Conservation (phyloP, 2,797 vertebrate species). For the Rousettus madagascariensis region DNA sequence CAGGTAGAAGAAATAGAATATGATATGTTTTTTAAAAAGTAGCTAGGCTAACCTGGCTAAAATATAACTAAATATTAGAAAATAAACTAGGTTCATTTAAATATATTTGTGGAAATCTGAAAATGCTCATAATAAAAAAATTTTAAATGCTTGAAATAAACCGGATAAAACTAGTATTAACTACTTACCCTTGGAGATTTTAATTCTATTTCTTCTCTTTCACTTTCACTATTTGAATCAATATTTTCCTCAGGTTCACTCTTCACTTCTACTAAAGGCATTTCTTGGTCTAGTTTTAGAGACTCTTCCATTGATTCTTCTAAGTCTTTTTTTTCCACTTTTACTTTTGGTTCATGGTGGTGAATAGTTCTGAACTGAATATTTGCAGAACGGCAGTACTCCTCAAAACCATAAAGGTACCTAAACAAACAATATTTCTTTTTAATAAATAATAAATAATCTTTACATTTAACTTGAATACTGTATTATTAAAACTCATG, state of each 20-base stretch:
- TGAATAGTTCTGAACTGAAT: slow-evolving; percentile 98
- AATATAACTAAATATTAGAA: not conserved
- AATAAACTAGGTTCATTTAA: not conserved
- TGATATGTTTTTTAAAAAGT: not conserved
- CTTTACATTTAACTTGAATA: slow-evolving; percentile 15
- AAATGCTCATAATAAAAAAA: not conserved
- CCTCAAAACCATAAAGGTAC: slow-evolving; percentile 98
- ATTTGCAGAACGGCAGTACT: slow-evolving; percentile 95
- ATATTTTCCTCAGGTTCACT: slow-evolving; percentile 85
- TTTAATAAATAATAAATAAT: slow-evolving; percentile 33
- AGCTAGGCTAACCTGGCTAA: not conserved
- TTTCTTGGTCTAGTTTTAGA: slow-evolving; percentile 83
- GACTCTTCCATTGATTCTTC: slow-evolving; percentile 85
- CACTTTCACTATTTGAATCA: slow-evolving; percentile 92
- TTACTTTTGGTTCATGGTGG: slow-evolving; percentile 93
- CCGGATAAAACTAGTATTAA: not conserved
- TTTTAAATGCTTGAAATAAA: not conserved
- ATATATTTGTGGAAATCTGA: not conserved
- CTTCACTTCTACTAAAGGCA: slow-evolving; percentile 83
- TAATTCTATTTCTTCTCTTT: slow-evolving; percentile 88
- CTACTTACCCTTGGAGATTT: slow-evolving; percentile 88
- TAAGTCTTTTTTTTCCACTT: slow-evolving; percentile 83
- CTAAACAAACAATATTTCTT: slow-evolving; percentile 80
- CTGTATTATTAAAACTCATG: not conserved
- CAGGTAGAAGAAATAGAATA: not conserved